phyloP scores from a whole-genome alignment of 2,888 invertebrate genomes.

The Agonopterix subpropinquella region DNA sequence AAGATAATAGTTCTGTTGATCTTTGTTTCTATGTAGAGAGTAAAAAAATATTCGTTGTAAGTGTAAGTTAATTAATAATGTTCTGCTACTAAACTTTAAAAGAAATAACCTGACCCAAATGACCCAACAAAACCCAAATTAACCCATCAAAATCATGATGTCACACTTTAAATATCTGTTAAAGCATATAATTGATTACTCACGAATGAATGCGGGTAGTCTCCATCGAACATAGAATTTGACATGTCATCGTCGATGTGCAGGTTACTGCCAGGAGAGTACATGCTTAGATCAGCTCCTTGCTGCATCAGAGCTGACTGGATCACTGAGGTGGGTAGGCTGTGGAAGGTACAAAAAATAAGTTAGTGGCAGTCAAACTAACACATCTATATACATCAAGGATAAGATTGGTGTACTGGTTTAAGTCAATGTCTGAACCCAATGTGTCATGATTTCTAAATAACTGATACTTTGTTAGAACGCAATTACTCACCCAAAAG shows the following conservation, averaged over 20 bases:
- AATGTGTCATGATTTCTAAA: no score
- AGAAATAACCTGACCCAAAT: not conserved
- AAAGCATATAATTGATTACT: conserved; percentile 26
- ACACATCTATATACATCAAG: no score
- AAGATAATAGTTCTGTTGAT: no score
- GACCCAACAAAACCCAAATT: not conserved
- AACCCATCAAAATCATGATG: not conserved
- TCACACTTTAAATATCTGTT: not conserved
- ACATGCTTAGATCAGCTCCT: conserved; percentile 64
- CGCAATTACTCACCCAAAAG: conserved; percentile 79
- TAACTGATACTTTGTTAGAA: not conserved
- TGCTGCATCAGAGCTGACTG: conserved; percentile 66
- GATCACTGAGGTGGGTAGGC: conserved; percentile 62
- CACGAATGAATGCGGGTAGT: conserved; percentile 57
- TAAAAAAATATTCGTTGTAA: no score
- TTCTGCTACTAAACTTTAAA: no score
- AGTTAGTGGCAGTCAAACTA: no score
- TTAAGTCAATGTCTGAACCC: no score
- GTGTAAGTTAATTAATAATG: no score
- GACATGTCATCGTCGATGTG: conserved; percentile 65
- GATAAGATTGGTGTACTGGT: no score
- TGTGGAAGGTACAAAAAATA: conserved; percentile 22
- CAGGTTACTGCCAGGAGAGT: conserved; percentile 58
- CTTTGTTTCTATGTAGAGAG: no score
- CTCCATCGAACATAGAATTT: conserved; percentile 52